These are phyloP conservation scores for Siniperca undulata DNA, from an alignment of 2,797 vertebrate species.

Conservation along the genomic window DNA sequence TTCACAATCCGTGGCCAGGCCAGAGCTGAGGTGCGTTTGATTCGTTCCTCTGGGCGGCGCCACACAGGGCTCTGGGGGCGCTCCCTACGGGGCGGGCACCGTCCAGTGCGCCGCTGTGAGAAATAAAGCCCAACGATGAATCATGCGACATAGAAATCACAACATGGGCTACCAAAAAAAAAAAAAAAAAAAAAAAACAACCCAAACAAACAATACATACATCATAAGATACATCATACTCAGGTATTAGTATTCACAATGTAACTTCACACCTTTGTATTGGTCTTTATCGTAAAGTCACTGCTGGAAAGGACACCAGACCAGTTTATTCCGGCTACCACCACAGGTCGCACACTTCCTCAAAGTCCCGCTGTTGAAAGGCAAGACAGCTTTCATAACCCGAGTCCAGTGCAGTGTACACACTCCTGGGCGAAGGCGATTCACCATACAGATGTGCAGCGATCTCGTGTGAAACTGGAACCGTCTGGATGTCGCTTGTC, in stretches of 20 bases:
- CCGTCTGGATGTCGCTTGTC: accelerated
- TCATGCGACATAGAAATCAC: constrained; percentile 46
- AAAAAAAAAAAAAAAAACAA: no score
- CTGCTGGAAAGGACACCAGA: neutral
- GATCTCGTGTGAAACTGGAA: accelerated
- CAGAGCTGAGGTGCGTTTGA: constrained; percentile 62
- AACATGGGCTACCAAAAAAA: constrained; percentile 28
- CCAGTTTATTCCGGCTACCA: constrained; percentile 45
- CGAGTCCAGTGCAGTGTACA: constrained; percentile 30
- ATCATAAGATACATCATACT: neutral
- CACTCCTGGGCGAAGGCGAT: neutral
- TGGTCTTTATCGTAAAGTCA: constrained; percentile 33
- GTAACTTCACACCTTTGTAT: constrained; percentile 72
- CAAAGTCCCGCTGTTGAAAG: constrained; percentile 83
- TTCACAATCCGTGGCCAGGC: constrained; percentile 70
- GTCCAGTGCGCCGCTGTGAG: constrained; percentile 84
- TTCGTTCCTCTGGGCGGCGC: constrained; percentile 66
- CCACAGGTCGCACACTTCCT: constrained; percentile 57
- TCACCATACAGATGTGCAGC: constrained; percentile 19
- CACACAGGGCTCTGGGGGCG: constrained; percentile 68
- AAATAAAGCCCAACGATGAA: constrained; percentile 87
- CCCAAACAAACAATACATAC: neutral
- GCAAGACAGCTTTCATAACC: constrained; percentile 70
- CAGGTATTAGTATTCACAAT: constrained; percentile 22
- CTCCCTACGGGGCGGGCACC: constrained; percentile 75